These are phyloP conservation scores for Phragmatobia fuliginosa DNA, from an alignment of 2,888 invertebrate species.

Conservation along the genomic window DNA sequence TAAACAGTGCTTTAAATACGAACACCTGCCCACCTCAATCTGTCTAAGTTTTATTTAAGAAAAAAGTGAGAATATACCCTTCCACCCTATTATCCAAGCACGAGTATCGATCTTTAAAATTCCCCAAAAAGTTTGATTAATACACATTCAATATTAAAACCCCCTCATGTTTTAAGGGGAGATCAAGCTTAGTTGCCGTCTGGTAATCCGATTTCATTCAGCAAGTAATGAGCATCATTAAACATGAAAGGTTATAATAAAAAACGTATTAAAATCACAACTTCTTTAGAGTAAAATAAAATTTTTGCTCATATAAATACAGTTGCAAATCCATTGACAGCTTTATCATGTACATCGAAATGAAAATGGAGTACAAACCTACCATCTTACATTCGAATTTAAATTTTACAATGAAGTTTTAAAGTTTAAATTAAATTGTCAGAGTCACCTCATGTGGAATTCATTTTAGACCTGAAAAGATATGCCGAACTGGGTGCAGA, in stretches of 20 bases:
- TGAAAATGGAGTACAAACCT: conserved; percentile 32
- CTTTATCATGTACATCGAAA: conserved; percentile 25
- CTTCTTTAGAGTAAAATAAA: conserved; percentile 24
- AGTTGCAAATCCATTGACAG: conserved; percentile 12
- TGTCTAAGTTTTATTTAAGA: neutral
- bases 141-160: conserved; percentile 68
- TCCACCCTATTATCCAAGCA: conserved; percentile 32
- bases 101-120: conserved; percentile 36
- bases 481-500: conserved; percentile 81
- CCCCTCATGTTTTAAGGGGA: conserved; percentile 68
- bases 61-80: neutral
- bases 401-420: conserved; percentile 50
- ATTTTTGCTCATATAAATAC: conserved; percentile 16
- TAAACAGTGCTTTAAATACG: neutral
- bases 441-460: conserved; percentile 58
- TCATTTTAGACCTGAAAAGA: conserved; percentile 81
- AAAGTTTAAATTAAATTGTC: conserved; percentile 62
- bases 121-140: conserved; percentile 48
- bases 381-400: conserved; percentile 53
- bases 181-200: conserved; percentile 73
- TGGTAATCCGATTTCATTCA: conserved; percentile 80
- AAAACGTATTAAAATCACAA: conserved; percentile 45
- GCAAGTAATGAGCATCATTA: conserved; percentile 81
- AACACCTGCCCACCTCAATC: neutral
- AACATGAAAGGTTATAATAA: conserved; percentile 55